Percentiles rank a stretch among this genome's conserved stretches.
These are phyloP conservation scores for Drosophila ezoana DNA, from an alignment of 2,888 invertebrate species.

Conservation along the genomic window DNA sequence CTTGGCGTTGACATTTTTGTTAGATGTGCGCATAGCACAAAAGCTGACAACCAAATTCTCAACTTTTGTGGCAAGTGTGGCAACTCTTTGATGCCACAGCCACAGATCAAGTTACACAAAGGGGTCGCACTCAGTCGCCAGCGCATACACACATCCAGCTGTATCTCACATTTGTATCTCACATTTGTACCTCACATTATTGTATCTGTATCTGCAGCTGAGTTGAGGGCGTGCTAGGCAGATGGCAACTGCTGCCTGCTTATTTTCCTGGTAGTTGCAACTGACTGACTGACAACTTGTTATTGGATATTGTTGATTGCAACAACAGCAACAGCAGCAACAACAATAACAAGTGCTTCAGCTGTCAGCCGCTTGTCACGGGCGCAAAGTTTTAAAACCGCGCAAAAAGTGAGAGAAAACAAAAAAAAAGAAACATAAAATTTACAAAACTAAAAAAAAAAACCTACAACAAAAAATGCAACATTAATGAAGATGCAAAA, in stretches of 20 bases:
- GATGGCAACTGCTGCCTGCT: slow-evolving; percentile 16
- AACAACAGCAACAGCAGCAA: slow-evolving; percentile 33
- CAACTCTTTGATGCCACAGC: slow-evolving; percentile 68
- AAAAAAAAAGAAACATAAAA: slow-evolving; percentile 22
- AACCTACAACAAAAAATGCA: slow-evolving; percentile 47
- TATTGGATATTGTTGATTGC: slow-evolving; percentile 72
- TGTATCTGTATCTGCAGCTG: slow-evolving; percentile 11
- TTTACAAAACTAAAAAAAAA: slow-evolving; percentile 10
- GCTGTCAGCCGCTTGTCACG: slow-evolving; percentile 57
- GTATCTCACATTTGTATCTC: not conserved
- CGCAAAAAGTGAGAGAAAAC: slow-evolving; percentile 27
- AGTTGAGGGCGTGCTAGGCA: slow-evolving; percentile 15
- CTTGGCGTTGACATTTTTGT: slow-evolving; percentile 69
- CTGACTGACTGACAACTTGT: slow-evolving; percentile 59
- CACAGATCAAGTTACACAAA: slow-evolving; percentile 51
- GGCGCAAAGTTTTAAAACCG: slow-evolving; percentile 46
- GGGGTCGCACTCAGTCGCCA: slow-evolving; percentile 11
- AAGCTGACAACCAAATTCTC: slow-evolving; percentile 41
- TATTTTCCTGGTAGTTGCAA: slow-evolving; percentile 55
- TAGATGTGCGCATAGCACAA: slow-evolving; percentile 32
- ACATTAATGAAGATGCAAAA: slow-evolving; percentile 79
- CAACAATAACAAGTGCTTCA: slow-evolving; percentile 34
- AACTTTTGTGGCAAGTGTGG: slow-evolving; percentile 32
- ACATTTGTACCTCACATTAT: not conserved
- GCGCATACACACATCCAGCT: no score